Evolutionary conservation across 1,140 invertebrate genomes (phyloP), one percentile per base, ranked within the genome.

Genomic region (Drosophila arizonae): DNA sequence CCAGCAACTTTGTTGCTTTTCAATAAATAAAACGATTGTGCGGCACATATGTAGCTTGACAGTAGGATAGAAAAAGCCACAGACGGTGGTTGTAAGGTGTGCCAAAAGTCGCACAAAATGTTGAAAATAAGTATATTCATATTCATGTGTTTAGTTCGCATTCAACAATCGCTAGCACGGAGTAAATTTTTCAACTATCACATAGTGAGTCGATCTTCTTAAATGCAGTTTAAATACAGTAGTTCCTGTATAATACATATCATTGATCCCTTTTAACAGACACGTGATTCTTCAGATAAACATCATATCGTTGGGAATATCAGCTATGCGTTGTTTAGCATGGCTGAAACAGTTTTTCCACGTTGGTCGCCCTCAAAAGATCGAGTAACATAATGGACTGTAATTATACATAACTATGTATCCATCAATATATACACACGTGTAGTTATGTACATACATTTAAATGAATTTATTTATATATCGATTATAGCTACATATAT

Each of bases 271-370:
- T 13, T 48, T 36, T 51, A 26, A 26, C 4, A 64, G 68, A 1
- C 4, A 26, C 41, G 43, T 6, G n/a, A 30, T 3, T 21, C 4
- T 9, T 24, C 70, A 15, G 64, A 61, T 26, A 72, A 72, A 43
- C 41, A 68, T 36, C n/a, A 10, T 4, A 4, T 68, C 2, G n/a
- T 26, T 72, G 9, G 11, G 6, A 1, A 68, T 33, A 28, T 72
- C 9, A 72, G 30, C n/a, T 15, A 46, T 4, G 10, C 30, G 0
- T 8, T 72, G 2, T 43, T 24, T 6, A 1, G 15, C 8, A 30
- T 64, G 13, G 39, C 30, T 30, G 45, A 56, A 15, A 10, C n/a
- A 10, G 1, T 24, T 13, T 21, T 54, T 6, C 52, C 68, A 3
- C 55, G 21, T 9, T 41, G 6, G 43, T 6, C 46, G 4, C 52